These are phyloP conservation scores for Hypolimnas misippus DNA, from an alignment of 2,888 invertebrate genomes.

Conservation along the genomic window DNA sequence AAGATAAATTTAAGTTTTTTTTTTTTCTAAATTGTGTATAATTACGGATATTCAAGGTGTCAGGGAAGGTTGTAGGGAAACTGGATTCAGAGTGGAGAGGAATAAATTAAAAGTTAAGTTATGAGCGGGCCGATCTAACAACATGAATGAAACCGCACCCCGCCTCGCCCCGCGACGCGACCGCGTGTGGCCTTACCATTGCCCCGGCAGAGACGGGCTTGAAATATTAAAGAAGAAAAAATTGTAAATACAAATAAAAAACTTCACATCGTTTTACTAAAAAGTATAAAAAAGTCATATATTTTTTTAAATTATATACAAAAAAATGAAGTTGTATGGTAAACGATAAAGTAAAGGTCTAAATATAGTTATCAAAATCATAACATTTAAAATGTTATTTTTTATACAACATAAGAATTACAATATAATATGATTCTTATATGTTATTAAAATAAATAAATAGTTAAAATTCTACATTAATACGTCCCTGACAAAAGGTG, in stretches of 20 bases:
- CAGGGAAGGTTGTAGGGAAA: conserved; percentile 64
- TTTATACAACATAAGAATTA: no score
- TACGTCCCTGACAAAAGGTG: conserved; percentile 72
- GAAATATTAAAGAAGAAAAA: conserved; percentile 16
- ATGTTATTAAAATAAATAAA: no score
- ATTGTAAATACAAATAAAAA: not conserved
- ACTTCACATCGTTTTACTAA: not conserved
- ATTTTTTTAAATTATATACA: not conserved
- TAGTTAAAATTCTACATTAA: not conserved
- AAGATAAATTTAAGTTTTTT: conserved; percentile 51
- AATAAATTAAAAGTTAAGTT: conserved; percentile 83
- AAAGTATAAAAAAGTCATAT: not conserved
- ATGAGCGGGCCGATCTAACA: conserved; percentile 82
- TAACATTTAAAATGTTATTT: no score
- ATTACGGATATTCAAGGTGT: conserved; percentile 65
- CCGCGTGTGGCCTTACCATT: conserved; percentile 79
- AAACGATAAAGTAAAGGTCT: no score
- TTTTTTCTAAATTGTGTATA: conserved; percentile 59
- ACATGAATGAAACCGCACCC: conserved; percentile 80
- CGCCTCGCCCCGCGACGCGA: conserved; percentile 51
- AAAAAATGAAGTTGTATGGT: no score
- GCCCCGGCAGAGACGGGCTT: conserved; percentile 66
- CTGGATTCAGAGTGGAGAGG: conserved; percentile 68
- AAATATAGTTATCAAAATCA: no score
- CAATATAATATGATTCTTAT: no score